Percentiles rank a stretch among this genome's conserved stretches.
These are phyloP conservation scores for Lagenorhynchus albirostris DNA, from an alignment of 2,113 vertebrate species.

Conservation along the genomic window DNA sequence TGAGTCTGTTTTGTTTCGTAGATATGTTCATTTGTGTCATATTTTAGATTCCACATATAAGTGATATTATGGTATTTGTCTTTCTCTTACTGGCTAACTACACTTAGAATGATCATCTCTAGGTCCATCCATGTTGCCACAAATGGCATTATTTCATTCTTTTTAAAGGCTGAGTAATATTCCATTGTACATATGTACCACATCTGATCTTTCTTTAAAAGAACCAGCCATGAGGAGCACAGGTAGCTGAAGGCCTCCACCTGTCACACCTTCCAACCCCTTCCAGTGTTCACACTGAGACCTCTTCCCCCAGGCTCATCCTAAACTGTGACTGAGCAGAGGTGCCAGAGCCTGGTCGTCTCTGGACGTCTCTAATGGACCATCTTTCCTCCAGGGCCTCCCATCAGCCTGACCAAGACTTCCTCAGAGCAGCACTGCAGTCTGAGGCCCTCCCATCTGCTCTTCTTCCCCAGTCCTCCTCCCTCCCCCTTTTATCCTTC, in stretches of 20 bases:
- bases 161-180: background rate
- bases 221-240: background rate
- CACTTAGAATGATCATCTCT: background rate
- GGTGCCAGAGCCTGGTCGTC: no score
- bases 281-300: background rate
- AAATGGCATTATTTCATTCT: background rate
- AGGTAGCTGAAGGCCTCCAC: background rate
- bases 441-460: background rate
- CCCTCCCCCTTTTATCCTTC: background rate
- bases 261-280: background rate
- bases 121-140: background rate
- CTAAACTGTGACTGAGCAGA: background rate
- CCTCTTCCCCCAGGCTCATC: background rate
- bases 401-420: background rate
- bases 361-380: background rate
- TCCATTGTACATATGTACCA: background rate
- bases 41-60: background rate
- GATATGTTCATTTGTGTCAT: background rate
- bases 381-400: background rate
- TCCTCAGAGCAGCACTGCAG: background rate
- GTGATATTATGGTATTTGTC: background rate
- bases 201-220: background rate
- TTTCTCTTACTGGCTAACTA: background rate
- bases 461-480: background rate
- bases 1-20: background rate